phyloP scores from a whole-genome alignment of 2,113 vertebrate species.

The Anser brachyrhynchus region DNA sequence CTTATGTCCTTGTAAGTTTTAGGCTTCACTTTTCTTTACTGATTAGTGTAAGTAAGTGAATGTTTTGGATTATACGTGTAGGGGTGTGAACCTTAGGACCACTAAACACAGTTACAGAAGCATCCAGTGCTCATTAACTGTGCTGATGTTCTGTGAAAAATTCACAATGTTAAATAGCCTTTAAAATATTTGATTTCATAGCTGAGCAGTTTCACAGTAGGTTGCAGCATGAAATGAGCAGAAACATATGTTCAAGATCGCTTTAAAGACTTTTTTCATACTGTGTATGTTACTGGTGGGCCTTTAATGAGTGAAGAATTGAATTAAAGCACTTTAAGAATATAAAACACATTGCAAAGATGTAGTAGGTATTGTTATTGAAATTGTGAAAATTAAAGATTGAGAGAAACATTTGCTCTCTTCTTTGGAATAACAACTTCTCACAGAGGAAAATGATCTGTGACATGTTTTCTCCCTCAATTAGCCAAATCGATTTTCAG shows the following conservation, averaged over 20 bases:
- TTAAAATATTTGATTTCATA: conserved; percentile 45
- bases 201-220: conserved; percentile 8
- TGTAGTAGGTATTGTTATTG: neutral
- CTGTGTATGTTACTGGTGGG: neutral
- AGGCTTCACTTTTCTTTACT: neutral
- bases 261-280: neutral
- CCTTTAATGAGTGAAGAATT: conserved; percentile 13
- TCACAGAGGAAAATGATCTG: neutral
- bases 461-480: neutral
- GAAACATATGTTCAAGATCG: conserved; percentile 18
- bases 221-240: neutral
- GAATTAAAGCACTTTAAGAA: neutral
- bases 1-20: neutral
- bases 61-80: neutral
- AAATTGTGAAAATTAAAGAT: conserved; percentile 8
- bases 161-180: conserved; percentile 24
- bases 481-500: neutral
- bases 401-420: neutral
- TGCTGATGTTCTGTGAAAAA: conserved; percentile 15
- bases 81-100: neutral
- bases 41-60: neutral
- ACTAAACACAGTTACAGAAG: neutral
- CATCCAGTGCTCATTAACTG: neutral
- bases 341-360: neutral
- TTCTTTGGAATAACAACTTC: neutral